phyloP scores from a whole-genome alignment of 2,113 vertebrate species.

The Todiramphus chloris region DNA sequence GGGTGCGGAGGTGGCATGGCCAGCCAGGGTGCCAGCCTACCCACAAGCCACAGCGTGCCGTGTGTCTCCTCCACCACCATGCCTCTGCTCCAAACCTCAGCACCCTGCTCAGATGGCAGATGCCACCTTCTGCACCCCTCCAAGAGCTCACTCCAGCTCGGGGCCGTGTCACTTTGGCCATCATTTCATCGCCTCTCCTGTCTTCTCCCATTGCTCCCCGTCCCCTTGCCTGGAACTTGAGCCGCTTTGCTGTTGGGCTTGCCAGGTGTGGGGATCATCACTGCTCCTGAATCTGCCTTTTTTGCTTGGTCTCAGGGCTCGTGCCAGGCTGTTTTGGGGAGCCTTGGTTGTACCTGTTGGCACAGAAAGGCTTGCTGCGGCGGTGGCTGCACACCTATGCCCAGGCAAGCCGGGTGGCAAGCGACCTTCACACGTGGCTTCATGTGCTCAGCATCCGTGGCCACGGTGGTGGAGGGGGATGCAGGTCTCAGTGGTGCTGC shows the following conservation, averaged over 20 bases:
- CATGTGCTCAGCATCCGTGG: rapidly evolving
- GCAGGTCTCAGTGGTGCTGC: background rate
- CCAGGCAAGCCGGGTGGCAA: background rate
- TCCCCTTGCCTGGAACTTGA: background rate
- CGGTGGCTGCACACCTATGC: background rate
- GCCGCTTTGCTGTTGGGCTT: background rate
- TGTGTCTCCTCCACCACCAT: background rate
- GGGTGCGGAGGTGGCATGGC: rapidly evolving
- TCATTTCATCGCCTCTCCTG: background rate
- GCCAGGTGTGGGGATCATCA: rapidly evolving
- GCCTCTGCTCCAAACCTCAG: background rate
- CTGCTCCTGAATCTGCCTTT: background rate
- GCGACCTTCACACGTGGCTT: background rate
- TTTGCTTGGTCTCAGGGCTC: background rate
- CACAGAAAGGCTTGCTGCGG: background rate
- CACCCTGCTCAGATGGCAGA: rapidly evolving
- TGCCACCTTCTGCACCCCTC: background rate
- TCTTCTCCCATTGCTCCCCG: background rate
- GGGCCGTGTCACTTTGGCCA: background rate
- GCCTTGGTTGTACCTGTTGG: background rate
- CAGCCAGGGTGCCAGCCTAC: rapidly evolving
- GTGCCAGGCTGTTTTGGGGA: background rate
- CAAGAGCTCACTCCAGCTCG: background rate
- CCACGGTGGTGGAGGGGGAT: too few species aligned
- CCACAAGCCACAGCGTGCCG: rapidly evolving